A percentile compares a stretch with the other conserved stretches of the same genome.
These are phyloP conservation scores for Microcebus tavaratra DNA, from an alignment of 2,113 vertebrate genomes.

Conservation along the genomic window DNA sequence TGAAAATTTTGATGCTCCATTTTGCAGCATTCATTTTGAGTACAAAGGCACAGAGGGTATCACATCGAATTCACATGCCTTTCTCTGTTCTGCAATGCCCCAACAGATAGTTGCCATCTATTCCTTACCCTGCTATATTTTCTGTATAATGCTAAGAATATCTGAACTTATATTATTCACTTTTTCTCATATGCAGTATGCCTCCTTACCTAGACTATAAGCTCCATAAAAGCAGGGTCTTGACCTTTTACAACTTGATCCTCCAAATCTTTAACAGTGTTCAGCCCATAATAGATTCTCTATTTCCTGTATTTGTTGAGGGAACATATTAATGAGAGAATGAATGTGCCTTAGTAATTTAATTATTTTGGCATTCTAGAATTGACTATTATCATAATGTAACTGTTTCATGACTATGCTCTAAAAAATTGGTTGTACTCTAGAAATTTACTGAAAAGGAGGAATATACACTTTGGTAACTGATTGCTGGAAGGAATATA, in stretches of 20 bases:
- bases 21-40: not conserved
- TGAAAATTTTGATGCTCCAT: not conserved
- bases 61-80: not conserved
- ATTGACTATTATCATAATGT: not conserved
- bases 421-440: not conserved
- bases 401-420: not conserved
- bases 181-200: not conserved
- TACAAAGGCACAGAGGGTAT: accelerated
- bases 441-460: not conserved
- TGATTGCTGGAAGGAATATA: not conserved
- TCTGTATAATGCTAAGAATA: not conserved
- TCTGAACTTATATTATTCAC: not conserved
- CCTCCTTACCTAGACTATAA: not conserved
- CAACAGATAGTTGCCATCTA: not conserved
- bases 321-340: not conserved
- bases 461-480: not conserved
- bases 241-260: not conserved
- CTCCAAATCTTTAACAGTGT: not conserved
- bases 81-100: not conserved
- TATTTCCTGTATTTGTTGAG: not conserved
- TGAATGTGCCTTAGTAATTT: not conserved
- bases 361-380: not conserved
- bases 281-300: accelerated
- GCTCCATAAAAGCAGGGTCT: not conserved
- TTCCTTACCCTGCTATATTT: not conserved